A percentile compares a stretch with the other conserved stretches of the same genome.
These are phyloP conservation scores for Sitobion miscanthi DNA, from an alignment of 1,140 invertebrate species.

Conservation along the genomic window DNA sequence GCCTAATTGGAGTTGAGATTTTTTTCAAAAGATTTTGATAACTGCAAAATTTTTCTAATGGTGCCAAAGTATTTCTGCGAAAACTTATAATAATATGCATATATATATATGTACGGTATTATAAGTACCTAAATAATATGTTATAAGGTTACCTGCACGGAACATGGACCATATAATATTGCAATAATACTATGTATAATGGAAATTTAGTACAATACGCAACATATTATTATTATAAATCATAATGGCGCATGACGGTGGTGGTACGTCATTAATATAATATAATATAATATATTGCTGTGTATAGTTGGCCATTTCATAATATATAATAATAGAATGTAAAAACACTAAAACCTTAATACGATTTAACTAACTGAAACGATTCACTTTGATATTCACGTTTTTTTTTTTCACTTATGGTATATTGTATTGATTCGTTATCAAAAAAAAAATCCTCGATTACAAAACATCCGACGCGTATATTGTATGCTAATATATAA, in stretches of 20 bases:
- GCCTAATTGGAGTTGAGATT: neutral
- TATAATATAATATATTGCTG: neutral
- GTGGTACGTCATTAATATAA: neutral
- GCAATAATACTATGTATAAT: too few species aligned
- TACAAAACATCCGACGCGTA: neutral
- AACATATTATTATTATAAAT: neutral
- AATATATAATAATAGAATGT: neutral
- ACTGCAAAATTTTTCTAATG: neutral
- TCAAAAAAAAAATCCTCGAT: neutral
- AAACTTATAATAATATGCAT: neutral
- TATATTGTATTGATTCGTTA: neutral
- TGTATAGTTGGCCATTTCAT: neutral
- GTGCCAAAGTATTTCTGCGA: neutral
- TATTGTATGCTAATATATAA: neutral
- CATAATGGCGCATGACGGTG: too few species aligned
- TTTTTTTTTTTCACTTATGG: neutral
- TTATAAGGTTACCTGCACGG: neutral
- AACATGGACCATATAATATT: too few species aligned
- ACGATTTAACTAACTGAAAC: neutral
- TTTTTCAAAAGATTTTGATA: neutral
- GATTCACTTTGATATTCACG: neutral
- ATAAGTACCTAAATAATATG: neutral
- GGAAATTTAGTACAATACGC: too few species aligned
- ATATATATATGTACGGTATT: neutral
- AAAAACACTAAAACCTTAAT: constrained; percentile 9